Base-by-base conservation (phyloP, 2,797 vertebrate genomes). In the Sebastes nivosus region DNA sequence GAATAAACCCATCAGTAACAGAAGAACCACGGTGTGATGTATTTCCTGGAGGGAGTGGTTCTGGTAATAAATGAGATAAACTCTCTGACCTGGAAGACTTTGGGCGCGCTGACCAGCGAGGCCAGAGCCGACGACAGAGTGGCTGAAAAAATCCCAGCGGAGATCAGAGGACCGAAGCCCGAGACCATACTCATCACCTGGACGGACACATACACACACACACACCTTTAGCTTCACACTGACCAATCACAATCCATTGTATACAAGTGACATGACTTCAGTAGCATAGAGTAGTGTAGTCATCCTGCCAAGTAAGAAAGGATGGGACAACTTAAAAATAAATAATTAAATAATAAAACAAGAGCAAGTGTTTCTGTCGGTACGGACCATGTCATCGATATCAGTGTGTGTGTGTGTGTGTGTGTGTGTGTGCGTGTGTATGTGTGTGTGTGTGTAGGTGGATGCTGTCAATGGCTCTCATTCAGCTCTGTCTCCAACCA, bases 131-230 rank as follows among this genome's bases (percentile, higher is more conserved):
- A 99, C 2, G 98, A 99, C 50, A 99, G 93, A 0, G 98, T 99
- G n/a, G 98, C 98, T 9, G 98, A 99, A 86, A 99, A 99, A 60
- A 99, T 98, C 61, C 98, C 98, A 16, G 98, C 98, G 30, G 96
- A 95, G 93, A 99, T 99, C 46, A 99, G 92, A 13, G 98, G 98
- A 22, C 97, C 97, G 90, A 99, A 99, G 77, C 94, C 97, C 0
- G 98, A 98, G 38, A 98, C 98, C 95, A 98, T 95, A 91, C 97
- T 96, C 98, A 99, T 99, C 32, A 97, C 97, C 98, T 99, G 84
- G 57, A 78, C 8, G 32, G 32, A 34, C 4, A 38, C 36, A 66
- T 0, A 74, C 38, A 68, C 46, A 75, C 66, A 75, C 66, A 70
- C 25, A 68, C 54, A 65, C 27, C 8, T 36, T 27, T 12, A 75